phyloP scores from a whole-genome alignment of 2,797 vertebrate genomes.

The Heliangelus exortis region DNA sequence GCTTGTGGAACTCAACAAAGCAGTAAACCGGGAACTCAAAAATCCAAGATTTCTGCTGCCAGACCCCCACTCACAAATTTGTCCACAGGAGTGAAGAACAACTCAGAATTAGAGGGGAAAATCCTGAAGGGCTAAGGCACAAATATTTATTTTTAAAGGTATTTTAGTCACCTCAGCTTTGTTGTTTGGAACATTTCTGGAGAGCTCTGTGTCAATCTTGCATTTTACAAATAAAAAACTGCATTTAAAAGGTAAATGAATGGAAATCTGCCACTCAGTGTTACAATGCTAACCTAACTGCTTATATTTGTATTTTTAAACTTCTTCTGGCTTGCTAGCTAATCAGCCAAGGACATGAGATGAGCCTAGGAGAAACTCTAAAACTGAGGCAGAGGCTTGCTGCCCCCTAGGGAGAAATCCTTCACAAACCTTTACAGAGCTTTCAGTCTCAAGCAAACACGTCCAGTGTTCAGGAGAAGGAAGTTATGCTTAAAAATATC shows the following conservation, averaged over 20 bases:
- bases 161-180: neutral
- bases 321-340: neutral
- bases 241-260: neutral
- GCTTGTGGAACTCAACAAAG: neutral
- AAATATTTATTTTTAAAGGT: neutral
- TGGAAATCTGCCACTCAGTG: neutral
- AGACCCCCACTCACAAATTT: neutral
- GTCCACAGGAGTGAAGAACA: neutral
- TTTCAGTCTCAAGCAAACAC: neutral
- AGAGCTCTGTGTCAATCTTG: neutral
- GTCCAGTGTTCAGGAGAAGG: neutral
- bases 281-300: neutral
- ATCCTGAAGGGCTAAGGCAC: neutral
- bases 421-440: neutral
- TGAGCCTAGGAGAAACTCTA: neutral
- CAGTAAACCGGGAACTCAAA: neutral
- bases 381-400: slow-evolving; percentile 11
- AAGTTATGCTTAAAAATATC: neutral
- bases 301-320: neutral
- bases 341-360: neutral
- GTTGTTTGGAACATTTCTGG: neutral
- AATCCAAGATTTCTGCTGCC: neutral
- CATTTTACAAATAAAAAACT: neutral
- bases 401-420: slow-evolving; percentile 55
- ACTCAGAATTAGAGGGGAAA: neutral